Evolutionary conservation across 2,888 invertebrate genomes (phyloP), one percentile per base, ranked within the genome.

Genomic region (Lutraria lutraria): DNA sequence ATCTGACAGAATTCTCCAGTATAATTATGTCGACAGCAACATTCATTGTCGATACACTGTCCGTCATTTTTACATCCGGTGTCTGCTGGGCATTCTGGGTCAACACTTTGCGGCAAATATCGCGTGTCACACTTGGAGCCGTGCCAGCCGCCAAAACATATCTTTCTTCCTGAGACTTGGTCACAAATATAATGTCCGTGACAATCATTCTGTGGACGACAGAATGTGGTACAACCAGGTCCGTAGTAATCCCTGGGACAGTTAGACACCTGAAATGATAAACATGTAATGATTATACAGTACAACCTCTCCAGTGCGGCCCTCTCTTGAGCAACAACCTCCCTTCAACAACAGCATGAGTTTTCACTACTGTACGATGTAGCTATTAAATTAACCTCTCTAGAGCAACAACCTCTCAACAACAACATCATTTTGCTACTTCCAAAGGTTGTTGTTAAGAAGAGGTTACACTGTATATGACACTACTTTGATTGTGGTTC

Each of bases 41-140:
- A 93, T 25, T 53, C 29, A n/a, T 79, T 72, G 8, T 81, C 60
- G 54, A 89, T 88, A 54, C 93, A 93, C 56, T 92, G 90, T 19
- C 93, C 93, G 53, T 89, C 93, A 56, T 92, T 93, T 52, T 93
- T 93, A 60, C 93, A 93, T 16, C 86, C 79, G 0, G 91, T 31
- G 19, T 85, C 83, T 10, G 56, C 34, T 0, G 89, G 92, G 63
- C 93, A 93, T 8, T 85, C 81, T 16, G 88, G 86, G 63, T 93
- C 93, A 0, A 91, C 56, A 34, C 82, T 53, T 21, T 89, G 89
- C 13, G 93, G 91, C 21, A 93, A 80, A 21, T 60, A 25, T 29
- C 93, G 63, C 4, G 84, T 91, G 53, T 92, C 91, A 68, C 93
- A 93, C 15, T 90, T 89, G 16, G 82, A 72, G 12, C 93, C 93